These are phyloP conservation scores for Himalopsyche anomala DNA, from an alignment of 2,888 invertebrate genomes.

Conservation along the genomic window DNA sequence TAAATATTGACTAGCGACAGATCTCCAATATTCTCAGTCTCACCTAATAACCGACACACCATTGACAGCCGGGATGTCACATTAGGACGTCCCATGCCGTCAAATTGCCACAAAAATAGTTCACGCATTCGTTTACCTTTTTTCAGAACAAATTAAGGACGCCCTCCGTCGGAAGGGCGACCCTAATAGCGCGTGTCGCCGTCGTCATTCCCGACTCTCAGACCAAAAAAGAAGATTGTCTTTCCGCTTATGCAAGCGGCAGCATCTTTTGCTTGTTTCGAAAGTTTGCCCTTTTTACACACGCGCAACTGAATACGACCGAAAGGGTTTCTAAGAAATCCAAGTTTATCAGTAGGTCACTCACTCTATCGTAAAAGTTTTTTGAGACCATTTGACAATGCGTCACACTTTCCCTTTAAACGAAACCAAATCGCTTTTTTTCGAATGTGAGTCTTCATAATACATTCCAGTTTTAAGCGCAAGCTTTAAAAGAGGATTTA, in stretches of 20 bases:
- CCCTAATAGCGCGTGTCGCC: slow-evolving; percentile 26
- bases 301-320: background rate
- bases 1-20: no score
- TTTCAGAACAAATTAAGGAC: slow-evolving; percentile 28
- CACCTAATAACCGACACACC: background rate
- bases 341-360: background rate
- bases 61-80: background rate
- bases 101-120: slow-evolving; percentile 22
- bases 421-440: no score
- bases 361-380: no score
- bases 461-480: no score
- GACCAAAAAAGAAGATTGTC: background rate
- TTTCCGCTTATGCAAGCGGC: slow-evolving; percentile 16
- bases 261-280: slow-evolving; percentile 4
- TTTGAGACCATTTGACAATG: no score
- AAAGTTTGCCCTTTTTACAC: slow-evolving; percentile 11
- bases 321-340: background rate
- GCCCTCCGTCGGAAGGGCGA: background rate
- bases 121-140: slow-evolving; percentile 28
- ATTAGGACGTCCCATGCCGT: slow-evolving; percentile 6
- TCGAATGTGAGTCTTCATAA: no score
- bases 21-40: no score
- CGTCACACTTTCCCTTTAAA: no score
- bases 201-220: background rate
- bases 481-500: no score